A percentile compares a stretch with the other conserved stretches of the same genome.
Conservation (phyloP, 2,113 vertebrate species). For the Artemisiospiza belli region DNA sequence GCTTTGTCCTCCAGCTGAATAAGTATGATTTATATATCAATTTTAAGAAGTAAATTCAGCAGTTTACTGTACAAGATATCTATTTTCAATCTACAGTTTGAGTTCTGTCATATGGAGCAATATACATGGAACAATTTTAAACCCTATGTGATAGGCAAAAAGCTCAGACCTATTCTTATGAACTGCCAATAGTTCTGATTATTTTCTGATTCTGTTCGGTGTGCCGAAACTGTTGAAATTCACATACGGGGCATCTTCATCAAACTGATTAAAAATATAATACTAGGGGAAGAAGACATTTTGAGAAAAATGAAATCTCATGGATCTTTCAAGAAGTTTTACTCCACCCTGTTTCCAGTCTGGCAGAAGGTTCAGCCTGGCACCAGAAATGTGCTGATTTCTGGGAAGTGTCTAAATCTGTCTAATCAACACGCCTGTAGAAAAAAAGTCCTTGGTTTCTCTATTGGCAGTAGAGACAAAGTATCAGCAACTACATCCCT, state of each 20-base stretch:
- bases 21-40: background rate
- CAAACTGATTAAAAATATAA: background rate
- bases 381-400: background rate
- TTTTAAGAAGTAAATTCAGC: background rate
- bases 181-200: background rate
- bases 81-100: background rate
- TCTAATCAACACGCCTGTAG: background rate
- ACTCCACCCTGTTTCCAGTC: background rate
- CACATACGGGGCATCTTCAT: background rate
- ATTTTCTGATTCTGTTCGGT: background rate
- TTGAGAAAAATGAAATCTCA: background rate
- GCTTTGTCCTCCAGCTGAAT: background rate
- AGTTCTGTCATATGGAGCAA: background rate
- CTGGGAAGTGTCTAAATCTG: background rate
- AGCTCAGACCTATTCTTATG: background rate
- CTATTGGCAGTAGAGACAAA: background rate
- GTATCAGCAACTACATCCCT: background rate
- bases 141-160: background rate
- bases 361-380: background rate
- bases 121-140: background rate
- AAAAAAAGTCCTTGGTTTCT: accelerated
- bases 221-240: background rate
- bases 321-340: background rate
- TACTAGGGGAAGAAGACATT: background rate
- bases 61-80: background rate